phyloP scores from a whole-genome alignment of 2,113 vertebrate genomes.

The Oncorhynchus gorbuscha region DNA sequence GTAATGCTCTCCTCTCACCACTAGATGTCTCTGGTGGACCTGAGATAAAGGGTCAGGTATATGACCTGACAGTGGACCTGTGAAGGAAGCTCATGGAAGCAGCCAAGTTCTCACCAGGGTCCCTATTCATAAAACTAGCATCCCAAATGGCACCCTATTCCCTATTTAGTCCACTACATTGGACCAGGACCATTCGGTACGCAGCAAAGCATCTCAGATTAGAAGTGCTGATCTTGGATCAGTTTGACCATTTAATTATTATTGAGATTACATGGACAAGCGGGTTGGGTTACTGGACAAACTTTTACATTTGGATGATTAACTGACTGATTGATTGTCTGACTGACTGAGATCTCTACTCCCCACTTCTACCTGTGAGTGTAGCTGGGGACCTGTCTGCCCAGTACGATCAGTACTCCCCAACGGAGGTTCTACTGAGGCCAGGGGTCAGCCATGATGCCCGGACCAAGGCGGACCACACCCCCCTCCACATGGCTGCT shows the following conservation, averaged over 20 bases:
- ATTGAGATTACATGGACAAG: background rate
- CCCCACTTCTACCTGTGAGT: conserved; percentile 8
- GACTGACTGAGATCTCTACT: background rate
- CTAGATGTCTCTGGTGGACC: too few relatives aligned
- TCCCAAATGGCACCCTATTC: background rate
- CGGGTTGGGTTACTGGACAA: too few relatives aligned
- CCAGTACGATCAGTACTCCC: conserved; percentile 86
- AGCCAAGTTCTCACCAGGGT: conserved; percentile 85
- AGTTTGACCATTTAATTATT: background rate
- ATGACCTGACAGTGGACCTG: too few relatives aligned
- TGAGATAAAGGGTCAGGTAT: too few relatives aligned
- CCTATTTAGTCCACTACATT: too few relatives aligned
- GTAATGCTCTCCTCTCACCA: too few relatives aligned
- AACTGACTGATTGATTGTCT: background rate
- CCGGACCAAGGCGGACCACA: conserved; percentile 87
- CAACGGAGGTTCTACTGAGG: conserved; percentile 84
- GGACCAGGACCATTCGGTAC: too few relatives aligned
- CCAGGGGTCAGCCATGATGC: conserved; percentile 87
- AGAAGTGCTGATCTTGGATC: background rate
- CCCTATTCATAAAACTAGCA: background rate
- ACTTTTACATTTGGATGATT: background rate
- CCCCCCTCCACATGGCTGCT: conserved; percentile 81
- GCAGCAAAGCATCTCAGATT: too few relatives aligned
- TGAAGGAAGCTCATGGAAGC: conserved; percentile 87
- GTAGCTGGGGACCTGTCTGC: conserved; percentile 85